Conservation (phyloP, 2,888 invertebrate genomes). For the Chirona hameri region DNA sequence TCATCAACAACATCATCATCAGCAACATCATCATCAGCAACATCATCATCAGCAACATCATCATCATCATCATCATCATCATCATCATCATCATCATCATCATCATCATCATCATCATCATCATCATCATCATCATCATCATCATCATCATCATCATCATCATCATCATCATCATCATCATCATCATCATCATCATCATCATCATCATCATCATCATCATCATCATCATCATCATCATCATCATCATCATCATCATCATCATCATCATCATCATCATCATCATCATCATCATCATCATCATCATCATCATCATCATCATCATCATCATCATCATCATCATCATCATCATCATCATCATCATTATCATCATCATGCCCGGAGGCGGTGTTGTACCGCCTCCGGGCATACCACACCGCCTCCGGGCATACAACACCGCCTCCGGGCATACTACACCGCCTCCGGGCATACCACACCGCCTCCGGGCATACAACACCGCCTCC, state of each 20-base stretch:
- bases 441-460: too few species aligned
- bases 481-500: too few species aligned
- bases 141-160: background rate
- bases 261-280: background rate
- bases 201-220: background rate
- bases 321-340: conserved; percentile 22
- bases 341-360: conserved; percentile 22
- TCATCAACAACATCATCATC: too few species aligned
- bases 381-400: too few species aligned
- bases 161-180: background rate
- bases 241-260: background rate
- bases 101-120: background rate
- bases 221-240: background rate
- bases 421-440: too few species aligned
- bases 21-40: too few species aligned
- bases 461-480: too few species aligned
- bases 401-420: too few species aligned
- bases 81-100: background rate
- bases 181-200: background rate
- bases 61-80: too few species aligned
- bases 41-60: too few species aligned
- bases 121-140: background rate
- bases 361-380: too few species aligned
- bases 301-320: conserved; percentile 22
- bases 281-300: background rate